These are phyloP conservation scores for Eupeodes latifasciatus DNA, from an alignment of 2,888 invertebrate genomes.

Conservation along the genomic window DNA sequence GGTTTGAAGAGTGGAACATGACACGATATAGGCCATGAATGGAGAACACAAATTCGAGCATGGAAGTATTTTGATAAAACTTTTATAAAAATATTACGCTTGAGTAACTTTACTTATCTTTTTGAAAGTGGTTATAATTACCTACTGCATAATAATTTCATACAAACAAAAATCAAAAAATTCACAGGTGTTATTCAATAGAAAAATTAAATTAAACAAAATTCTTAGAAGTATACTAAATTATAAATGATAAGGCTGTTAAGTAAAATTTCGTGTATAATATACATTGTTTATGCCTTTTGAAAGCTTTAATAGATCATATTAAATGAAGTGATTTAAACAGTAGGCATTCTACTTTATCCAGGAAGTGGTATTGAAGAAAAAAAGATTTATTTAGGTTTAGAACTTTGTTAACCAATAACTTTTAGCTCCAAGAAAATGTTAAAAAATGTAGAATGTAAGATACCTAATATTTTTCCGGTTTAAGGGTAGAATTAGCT, in stretches of 20 bases:
- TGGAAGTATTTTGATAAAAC: background rate
- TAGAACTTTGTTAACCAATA: too few relatives aligned
- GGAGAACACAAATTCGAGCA: background rate
- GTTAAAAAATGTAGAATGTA: too few relatives aligned
- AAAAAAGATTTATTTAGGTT: too few relatives aligned
- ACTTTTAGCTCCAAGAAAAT: too few relatives aligned
- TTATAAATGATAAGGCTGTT: background rate
- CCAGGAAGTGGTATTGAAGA: too few relatives aligned
- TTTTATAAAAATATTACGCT: background rate
- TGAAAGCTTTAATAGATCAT: too few relatives aligned
- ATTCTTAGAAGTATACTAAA: background rate
- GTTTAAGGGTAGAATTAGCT: too few relatives aligned
- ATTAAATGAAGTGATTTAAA: too few relatives aligned
- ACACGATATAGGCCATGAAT: background rate
- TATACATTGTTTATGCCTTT: too few relatives aligned
- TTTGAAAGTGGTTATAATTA: background rate
- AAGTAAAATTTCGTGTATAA: background rate
- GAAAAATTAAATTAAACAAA: background rate
- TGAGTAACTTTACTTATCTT: slow-evolving; percentile 4
- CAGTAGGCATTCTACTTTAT: too few relatives aligned
- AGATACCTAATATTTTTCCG: too few relatives aligned
- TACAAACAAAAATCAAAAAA: background rate
- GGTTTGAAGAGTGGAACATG: slow-evolving; percentile 26
- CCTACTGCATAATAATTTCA: background rate
- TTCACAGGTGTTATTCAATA: background rate